Conservation (phyloP, 2,888 invertebrate genomes). For the Lissocephala sabroskyi region DNA sequence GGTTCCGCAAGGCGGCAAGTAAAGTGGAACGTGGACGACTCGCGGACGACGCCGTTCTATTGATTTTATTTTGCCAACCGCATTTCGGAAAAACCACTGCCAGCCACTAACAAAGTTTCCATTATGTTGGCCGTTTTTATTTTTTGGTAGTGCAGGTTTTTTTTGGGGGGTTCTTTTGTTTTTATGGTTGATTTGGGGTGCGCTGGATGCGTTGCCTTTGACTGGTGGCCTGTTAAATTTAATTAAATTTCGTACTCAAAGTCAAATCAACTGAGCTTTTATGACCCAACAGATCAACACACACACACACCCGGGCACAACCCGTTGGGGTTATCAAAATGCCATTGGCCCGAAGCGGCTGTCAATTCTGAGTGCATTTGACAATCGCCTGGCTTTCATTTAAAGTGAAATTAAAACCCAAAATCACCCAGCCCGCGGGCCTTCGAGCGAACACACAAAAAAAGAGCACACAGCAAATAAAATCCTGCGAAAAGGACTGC, state of each 20-base stretch:
- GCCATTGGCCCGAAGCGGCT: neutral
- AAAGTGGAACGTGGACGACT: neutral
- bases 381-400: neutral
- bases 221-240: conserved; percentile 15
- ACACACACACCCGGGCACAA: neutral
- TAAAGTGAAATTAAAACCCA: neutral
- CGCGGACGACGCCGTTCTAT: conserved; percentile 26
- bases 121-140: neutral
- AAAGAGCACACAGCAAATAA: neutral
- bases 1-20: too few species aligned
- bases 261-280: conserved; percentile 6
- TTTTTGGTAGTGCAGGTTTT: conserved; percentile 14
- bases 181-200: neutral
- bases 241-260: conserved; percentile 21
- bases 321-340: neutral
- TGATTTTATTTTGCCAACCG: conserved; percentile 4
- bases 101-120: conserved; percentile 2
- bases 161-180: neutral
- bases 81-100: neutral
- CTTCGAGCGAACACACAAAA: too few species aligned
- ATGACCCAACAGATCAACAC: too few species aligned
- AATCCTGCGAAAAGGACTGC: too few species aligned
- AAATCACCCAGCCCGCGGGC: too few species aligned
- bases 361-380: conserved; percentile 2
- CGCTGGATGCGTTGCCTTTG: conserved; percentile 1